phyloP scores from a whole-genome alignment of 2,797 vertebrate species.

The Setipinna tenuifilis region DNA sequence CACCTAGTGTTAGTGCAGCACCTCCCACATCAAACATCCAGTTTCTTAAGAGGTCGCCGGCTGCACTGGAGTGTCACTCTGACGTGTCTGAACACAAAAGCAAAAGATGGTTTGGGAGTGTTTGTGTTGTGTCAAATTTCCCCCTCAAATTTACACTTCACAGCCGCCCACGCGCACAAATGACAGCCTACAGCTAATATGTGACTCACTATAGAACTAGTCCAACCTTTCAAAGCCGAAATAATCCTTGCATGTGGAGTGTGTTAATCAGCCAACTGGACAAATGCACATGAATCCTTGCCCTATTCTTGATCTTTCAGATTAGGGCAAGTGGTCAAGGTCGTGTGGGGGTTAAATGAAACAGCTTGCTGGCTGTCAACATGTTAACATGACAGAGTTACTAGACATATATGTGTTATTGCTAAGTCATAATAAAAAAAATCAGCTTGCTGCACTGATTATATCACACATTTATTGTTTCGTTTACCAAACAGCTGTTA shows the following conservation, averaged over 20 bases:
- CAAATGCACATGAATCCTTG: background rate
- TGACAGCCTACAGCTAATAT: background rate
- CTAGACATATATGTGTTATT: background rate
- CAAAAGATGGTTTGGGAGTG: background rate
- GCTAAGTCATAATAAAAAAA: background rate
- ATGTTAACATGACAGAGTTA: background rate
- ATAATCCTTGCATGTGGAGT: background rate
- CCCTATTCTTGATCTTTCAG: background rate
- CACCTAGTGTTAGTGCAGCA: background rate
- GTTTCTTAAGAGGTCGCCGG: too few species aligned
- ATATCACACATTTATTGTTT: background rate
- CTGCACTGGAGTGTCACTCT: background rate
- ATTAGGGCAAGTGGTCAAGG: background rate
- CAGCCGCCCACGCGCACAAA: background rate
- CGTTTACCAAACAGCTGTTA: background rate
- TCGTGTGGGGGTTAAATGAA: background rate
- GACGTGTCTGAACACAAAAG: background rate
- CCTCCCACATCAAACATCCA: too few species aligned
- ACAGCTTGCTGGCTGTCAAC: background rate
- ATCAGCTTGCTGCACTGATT: background rate
- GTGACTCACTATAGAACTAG: background rate
- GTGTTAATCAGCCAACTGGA: background rate
- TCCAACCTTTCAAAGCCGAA: background rate
- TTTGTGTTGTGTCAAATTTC: slow-evolving; percentile 10
- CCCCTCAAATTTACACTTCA: background rate